phyloP scores from a whole-genome alignment of 2,888 invertebrate species.

The Lathronympha strigana region DNA sequence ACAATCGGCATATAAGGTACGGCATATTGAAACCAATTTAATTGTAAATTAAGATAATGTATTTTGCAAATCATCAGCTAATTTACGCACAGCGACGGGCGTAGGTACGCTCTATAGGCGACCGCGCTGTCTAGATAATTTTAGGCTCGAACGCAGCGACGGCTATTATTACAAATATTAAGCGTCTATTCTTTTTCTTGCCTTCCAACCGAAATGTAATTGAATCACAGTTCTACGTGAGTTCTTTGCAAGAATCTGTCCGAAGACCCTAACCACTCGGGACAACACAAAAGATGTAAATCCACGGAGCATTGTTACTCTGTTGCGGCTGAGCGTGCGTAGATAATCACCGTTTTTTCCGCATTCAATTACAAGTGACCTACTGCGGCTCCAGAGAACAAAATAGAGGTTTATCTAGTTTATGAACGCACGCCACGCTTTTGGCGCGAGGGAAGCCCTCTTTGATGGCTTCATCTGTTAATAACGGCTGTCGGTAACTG shows the following conservation, averaged over 20 bases:
- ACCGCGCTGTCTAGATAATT: conserved; percentile 53
- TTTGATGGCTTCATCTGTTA: conserved; percentile 26
- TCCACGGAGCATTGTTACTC: conserved; percentile 59
- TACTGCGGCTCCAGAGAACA: conserved; percentile 62
- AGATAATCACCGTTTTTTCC: conserved; percentile 75
- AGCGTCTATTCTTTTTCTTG: conserved; percentile 23
- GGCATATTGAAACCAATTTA: no score
- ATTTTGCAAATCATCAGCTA: neutral
- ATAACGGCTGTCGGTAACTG: conserved; percentile 25
- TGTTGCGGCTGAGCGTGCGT: conserved; percentile 68
- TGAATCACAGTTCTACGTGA: conserved; percentile 42
- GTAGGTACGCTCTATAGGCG: neutral
- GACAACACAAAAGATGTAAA: conserved; percentile 48
- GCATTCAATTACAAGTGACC: conserved; percentile 81
- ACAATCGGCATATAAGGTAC: conserved; percentile 2
- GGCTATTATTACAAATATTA: conserved; percentile 43
- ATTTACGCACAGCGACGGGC: conserved; percentile 48
- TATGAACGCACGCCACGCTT: conserved; percentile 46
- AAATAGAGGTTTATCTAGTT: conserved; percentile 55
- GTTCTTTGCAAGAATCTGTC: conserved; percentile 33
- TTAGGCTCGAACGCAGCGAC: conserved; percentile 49
- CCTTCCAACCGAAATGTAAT: conserved; percentile 28
- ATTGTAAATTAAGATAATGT: neutral
- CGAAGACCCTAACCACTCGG: neutral
- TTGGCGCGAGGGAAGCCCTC: conserved; percentile 50